Evolutionary conservation across 2,888 invertebrate species (phyloP).

Genomic region (Lasioglossum villosulum): DNA sequence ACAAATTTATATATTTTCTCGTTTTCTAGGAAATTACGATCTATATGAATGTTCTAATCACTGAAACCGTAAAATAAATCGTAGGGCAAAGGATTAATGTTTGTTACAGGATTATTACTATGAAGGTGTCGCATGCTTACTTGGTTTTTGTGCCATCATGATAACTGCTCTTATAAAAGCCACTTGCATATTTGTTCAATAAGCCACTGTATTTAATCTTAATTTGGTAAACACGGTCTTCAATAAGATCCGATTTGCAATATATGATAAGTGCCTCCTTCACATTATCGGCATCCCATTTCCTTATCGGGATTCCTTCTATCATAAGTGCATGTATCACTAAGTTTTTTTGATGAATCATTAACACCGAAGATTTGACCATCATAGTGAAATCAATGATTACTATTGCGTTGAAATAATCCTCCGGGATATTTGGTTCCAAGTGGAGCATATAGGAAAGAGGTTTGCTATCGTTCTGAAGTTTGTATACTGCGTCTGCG

Average conservation of each 20-base stretch:
- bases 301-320: accelerated
- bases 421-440: constrained; percentile 83
- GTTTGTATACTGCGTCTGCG: constrained; percentile 81
- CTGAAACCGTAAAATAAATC: too few species aligned
- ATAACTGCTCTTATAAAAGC: constrained; percentile 90
- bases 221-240: constrained; percentile 84
- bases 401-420: constrained; percentile 40
- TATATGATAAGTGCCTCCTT: constrained; percentile 31
- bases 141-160: constrained; percentile 80
- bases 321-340: accelerated
- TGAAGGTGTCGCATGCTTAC: constrained; percentile 65
- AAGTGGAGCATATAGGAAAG: constrained; percentile 85
- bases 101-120: background rate
- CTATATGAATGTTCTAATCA: too few species aligned
- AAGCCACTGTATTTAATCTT: constrained; percentile 86
- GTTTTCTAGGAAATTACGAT: too few species aligned
- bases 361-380: background rate
- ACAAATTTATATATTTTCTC: too few species aligned
- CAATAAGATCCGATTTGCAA: accelerated
- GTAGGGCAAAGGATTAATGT: background rate
- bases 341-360: constrained; percentile 60
- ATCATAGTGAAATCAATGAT: constrained; percentile 3
- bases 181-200: constrained; percentile 87
- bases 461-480: constrained; percentile 86
- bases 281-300: accelerated